phyloP scores from a whole-genome alignment of 2,888 invertebrate genomes.

The Amblyteles armatorius region DNA sequence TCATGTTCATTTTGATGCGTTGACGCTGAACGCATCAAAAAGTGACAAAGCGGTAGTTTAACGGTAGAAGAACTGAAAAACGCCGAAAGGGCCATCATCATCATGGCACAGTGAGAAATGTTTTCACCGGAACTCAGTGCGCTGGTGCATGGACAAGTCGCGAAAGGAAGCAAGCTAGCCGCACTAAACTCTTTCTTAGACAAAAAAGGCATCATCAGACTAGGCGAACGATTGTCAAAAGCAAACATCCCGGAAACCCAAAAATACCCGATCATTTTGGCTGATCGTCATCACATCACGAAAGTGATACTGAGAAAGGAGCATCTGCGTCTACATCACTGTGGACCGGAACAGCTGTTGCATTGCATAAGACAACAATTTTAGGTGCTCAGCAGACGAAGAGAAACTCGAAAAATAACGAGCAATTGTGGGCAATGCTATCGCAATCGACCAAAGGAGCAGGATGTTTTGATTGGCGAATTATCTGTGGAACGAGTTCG shows the following conservation, averaged over 20 bases:
- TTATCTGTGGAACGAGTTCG: conserved; percentile 77
- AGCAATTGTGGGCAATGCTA: conserved; percentile 76
- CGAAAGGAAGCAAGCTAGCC: conserved; percentile 43
- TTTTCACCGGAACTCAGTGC: conserved; percentile 40
- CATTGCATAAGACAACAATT: conserved; percentile 65
- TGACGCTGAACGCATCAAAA: conserved; percentile 9
- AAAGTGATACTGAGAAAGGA: conserved; percentile 53
- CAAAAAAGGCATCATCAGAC: conserved; percentile 49
- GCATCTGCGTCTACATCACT: conserved; percentile 69
- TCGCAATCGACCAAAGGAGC: conserved; percentile 65
- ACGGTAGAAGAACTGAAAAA: conserved; percentile 46
- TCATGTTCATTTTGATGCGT: conserved; percentile 20
- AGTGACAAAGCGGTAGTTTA: conserved; percentile 6
- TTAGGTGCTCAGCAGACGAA: conserved; percentile 75
- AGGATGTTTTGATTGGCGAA: conserved; percentile 77
- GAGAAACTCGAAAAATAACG: conserved; percentile 69
- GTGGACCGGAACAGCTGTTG: conserved; percentile 69
- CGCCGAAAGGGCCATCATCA: conserved; percentile 54
- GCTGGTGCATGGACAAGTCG: neutral
- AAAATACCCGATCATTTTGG: conserved; percentile 58
- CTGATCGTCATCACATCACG: conserved; percentile 52
- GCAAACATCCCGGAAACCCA: conserved; percentile 43
- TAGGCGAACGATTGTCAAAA: conserved; percentile 52
- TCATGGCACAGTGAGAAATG: conserved; percentile 50
- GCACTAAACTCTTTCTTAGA: conserved; percentile 57